Evolutionary conservation across 2,113 vertebrate species (phyloP), one percentile per base, ranked within the genome.

Genomic region (Pyrgilauda ruficollis): DNA sequence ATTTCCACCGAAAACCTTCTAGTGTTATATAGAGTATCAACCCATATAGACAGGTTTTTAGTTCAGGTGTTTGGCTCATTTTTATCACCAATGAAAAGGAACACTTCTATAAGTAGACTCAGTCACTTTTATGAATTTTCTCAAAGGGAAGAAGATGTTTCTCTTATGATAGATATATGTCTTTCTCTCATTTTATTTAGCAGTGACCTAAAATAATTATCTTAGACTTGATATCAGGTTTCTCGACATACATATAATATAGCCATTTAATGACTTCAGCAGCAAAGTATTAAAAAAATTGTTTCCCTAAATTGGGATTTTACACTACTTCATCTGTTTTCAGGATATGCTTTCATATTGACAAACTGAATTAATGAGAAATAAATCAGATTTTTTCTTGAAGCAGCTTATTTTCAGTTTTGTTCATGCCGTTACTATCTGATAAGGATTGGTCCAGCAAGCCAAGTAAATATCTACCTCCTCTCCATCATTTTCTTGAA

Each of bases 401-500:
- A 80, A 80, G n/a, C 6, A 73, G 2, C 15, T 66, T 39, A n/a
- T 80, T 76, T 89, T 84, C 49, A 58, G 19, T 53, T 89, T 73
- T 43, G 11, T 64, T 69, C 28, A 39, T 35, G 5, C 33, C 19
- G 17, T 27, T 78, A 47, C 3, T 59, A 35, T 62, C 41, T 80
- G 23, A 35, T 59, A 27, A 70, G 9, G 10, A 75, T 14, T 70
- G 27, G 3, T 13, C 13, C 18, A 87, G 39, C 9, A 82, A 27
- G 24, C 9, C 12, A 88, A 56, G 33, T 41, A 49, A 58, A 12
- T 31, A 59, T 13, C 91, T 70, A 98, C 98, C 98, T 98, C 52
- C 98, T 97, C 33, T 98, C 98, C 92, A 98, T 96, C 96, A 99
- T 99, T 95, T 98, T 99, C 92, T 97, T 97, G 96, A 98, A 99